Evolutionary conservation across 2,113 vertebrate genomes (phyloP).

Genomic region (Patagioenas fasciata): DNA sequence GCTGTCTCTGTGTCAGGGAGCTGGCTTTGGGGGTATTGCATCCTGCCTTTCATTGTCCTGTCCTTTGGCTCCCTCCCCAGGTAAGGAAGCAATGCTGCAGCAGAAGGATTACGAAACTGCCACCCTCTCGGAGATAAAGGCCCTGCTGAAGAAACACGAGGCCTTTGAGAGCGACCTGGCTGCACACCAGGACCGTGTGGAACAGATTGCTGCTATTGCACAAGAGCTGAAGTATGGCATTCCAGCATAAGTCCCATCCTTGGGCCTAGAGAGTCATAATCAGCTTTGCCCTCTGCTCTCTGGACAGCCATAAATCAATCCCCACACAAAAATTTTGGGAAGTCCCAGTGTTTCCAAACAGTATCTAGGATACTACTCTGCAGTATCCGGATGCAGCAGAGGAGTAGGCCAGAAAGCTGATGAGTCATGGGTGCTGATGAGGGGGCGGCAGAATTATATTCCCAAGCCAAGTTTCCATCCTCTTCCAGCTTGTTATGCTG

Average conservation of each 20-base stretch:
- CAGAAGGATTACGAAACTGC: constrained; percentile 92
- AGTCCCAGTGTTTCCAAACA: constrained; percentile 39
- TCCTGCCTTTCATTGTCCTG: constrained; percentile 9
- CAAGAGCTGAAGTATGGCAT: constrained; percentile 93
- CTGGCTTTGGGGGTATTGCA: not conserved
- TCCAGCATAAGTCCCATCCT: not conserved
- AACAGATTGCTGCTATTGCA: constrained; percentile 97
- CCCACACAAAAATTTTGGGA: constrained; percentile 20
- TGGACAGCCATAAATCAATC: not conserved
- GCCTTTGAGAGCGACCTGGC: constrained; percentile 98
- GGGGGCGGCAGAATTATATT: not conserved
- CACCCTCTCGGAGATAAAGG: constrained; percentile 95
- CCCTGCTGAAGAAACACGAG: constrained; percentile 97
- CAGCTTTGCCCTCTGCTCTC: constrained; percentile 1
- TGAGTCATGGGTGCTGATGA: not conserved
- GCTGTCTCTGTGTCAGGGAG: fast-evolving
- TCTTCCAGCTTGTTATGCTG: not conserved
- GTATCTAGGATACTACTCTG: constrained; percentile 49
- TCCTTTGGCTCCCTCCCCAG: constrained; percentile 74
- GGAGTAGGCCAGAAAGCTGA: not conserved
- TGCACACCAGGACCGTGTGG: constrained; percentile 96
- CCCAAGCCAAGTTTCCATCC: not conserved
- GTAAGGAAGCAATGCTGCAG: constrained; percentile 93
- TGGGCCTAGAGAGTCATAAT: not conserved
- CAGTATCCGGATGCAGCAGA: not conserved